Percentiles rank a stretch among this genome's conserved stretches.
These are phyloP conservation scores for Dasyprocta punctata DNA, from an alignment of 2,113 vertebrate genomes.

Conservation along the genomic window DNA sequence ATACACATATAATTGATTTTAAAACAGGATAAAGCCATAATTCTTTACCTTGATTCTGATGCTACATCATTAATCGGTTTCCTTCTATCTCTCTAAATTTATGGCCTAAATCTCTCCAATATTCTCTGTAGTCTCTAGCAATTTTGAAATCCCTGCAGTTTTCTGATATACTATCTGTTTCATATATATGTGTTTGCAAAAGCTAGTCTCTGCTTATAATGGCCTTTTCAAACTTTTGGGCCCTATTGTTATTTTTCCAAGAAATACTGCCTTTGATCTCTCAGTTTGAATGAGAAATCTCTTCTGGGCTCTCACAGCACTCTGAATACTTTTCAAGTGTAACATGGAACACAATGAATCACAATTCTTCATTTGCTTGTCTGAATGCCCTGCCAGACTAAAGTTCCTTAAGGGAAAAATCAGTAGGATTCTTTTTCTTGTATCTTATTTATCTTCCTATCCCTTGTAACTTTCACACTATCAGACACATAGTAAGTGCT, in stretches of 20 bases:
- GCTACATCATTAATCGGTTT: background rate
- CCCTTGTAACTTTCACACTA: background rate
- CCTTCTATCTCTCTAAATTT: background rate
- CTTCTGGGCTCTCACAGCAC: background rate
- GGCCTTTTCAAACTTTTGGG: background rate
- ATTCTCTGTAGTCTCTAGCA: background rate
- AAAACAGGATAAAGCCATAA: background rate
- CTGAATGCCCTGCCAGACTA: background rate
- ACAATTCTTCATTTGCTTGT: background rate
- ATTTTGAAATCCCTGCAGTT: constrained; percentile 25
- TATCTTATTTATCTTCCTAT: background rate
- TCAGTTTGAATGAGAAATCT: background rate
- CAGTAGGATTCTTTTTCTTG: background rate
- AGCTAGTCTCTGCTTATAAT: background rate
- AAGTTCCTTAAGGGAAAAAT: background rate
- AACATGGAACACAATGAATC: accelerated
- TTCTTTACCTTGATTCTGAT: background rate
- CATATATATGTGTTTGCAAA: background rate
- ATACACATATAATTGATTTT: background rate
- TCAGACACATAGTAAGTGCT: background rate
- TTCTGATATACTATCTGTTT: background rate
- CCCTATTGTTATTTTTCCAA: background rate
- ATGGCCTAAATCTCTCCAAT: background rate
- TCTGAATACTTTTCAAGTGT: background rate
- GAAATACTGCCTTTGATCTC: background rate